Conservation (phyloP, 2,797 vertebrate species). For the Taeniopygia guttata region DNA sequence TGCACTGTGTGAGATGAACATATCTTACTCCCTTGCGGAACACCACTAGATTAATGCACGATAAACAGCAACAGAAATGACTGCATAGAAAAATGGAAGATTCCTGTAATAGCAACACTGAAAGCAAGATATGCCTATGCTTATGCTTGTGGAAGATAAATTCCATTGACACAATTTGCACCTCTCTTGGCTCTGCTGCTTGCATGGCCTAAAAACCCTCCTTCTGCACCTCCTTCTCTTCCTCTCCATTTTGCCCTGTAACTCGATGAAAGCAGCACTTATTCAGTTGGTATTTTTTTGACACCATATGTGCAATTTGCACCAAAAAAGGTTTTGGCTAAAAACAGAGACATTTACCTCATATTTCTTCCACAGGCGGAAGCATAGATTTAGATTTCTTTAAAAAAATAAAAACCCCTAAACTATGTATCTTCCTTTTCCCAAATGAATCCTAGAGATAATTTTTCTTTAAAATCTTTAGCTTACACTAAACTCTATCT, state of each 20-base stretch:
- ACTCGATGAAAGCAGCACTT: constrained; percentile 14
- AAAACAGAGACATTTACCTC: constrained; percentile 32
- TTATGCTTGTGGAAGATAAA: neutral
- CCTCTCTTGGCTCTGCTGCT: neutral
- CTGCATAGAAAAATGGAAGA: neutral
- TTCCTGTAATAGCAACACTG: neutral
- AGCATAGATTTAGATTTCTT: neutral
- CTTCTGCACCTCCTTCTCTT: neutral
- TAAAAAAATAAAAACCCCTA: neutral
- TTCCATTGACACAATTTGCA: neutral
- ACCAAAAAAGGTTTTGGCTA: constrained; percentile 36
- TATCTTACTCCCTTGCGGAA: neutral
- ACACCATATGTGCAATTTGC: constrained; percentile 43
- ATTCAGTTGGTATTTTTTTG: constrained; percentile 2
- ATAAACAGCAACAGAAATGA: neutral
- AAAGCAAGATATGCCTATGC: neutral
- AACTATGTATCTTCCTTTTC: neutral
- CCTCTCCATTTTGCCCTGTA: neutral
- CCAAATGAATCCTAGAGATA: neutral
- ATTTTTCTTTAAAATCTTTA: neutral
- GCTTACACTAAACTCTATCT: neutral
- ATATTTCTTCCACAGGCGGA: constrained; percentile 11
- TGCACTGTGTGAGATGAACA: fast-evolving
- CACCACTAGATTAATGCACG: neutral
- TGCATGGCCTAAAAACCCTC: neutral